These are phyloP conservation scores for Caerostris darwini DNA, from an alignment of 1,140 invertebrate species.

Conservation along the genomic window DNA sequence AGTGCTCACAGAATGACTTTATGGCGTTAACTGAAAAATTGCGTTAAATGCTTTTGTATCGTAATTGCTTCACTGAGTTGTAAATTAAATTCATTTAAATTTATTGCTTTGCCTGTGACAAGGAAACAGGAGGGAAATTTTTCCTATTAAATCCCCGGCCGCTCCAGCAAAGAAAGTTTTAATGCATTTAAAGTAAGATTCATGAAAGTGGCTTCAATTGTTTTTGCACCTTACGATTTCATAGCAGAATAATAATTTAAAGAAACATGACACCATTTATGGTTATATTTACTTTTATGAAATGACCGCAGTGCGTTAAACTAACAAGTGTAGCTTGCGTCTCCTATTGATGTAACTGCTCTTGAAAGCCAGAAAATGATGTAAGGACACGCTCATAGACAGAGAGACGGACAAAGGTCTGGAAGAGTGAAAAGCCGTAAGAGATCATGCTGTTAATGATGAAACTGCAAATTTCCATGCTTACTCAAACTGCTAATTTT, in stretches of 20 bases:
- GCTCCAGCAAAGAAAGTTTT: not conserved
- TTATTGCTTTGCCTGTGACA: too few relatives aligned
- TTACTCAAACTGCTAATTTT: too few relatives aligned
- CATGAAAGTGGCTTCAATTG: not conserved
- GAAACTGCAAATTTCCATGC: not conserved
- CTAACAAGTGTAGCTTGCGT: too few relatives aligned
- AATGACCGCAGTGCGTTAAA: too few relatives aligned
- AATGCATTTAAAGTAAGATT: too few relatives aligned
- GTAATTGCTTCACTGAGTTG: not conserved
- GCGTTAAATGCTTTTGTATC: not conserved
- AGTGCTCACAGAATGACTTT: too few relatives aligned
- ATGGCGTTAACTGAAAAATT: not conserved
- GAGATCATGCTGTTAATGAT: too few relatives aligned
- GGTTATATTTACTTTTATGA: too few relatives aligned
- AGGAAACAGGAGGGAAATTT: too few relatives aligned
- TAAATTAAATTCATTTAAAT: not conserved
- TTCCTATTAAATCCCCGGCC: not conserved
- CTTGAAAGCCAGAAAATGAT: not conserved
- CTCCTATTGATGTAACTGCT: not conserved
- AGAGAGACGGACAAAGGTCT: too few relatives aligned
- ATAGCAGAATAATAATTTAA: not conserved
- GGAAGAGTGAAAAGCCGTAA: too few relatives aligned
- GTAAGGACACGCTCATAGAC: not conserved
- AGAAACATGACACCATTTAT: too few relatives aligned
- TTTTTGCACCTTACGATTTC: not conserved